Evolutionary conservation across 2,113 vertebrate species (phyloP).

Genomic region (Cheirogaleus medius): DNA sequence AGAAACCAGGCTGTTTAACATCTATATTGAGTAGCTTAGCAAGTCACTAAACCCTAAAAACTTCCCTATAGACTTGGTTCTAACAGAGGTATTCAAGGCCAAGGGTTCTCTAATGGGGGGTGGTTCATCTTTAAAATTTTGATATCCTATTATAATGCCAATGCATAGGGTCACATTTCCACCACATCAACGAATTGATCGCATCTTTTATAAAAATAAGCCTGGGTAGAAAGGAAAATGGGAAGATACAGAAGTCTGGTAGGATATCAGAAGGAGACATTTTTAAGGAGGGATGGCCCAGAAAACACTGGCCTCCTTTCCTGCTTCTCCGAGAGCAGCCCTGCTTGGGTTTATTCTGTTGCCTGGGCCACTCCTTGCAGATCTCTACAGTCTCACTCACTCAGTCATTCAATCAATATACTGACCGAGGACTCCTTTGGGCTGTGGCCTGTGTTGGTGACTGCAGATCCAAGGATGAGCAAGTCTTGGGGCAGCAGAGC

Average conservation of each 20-base stretch:
- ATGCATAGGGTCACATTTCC: neutral
- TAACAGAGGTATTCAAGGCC: neutral
- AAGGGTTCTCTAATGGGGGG: neutral
- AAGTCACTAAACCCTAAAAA: neutral
- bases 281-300: neutral
- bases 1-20: neutral
- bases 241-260: neutral
- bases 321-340: neutral
- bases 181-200: neutral
- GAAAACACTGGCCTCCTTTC: neutral
- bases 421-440: neutral
- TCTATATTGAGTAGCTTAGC: neutral
- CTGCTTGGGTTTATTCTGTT: neutral
- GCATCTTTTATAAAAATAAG: neutral
- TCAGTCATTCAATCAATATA: neutral
- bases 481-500: neutral
- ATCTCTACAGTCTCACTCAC: neutral
- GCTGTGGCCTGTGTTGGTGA: neutral
- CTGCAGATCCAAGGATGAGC: neutral
- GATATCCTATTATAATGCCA: neutral
- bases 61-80: neutral
- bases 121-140: neutral
- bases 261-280: neutral
- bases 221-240: neutral
- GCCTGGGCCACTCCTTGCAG: neutral